Evolutionary conservation across 2,113 vertebrate species (phyloP).

Genomic region (Asarcornis scutulata): DNA sequence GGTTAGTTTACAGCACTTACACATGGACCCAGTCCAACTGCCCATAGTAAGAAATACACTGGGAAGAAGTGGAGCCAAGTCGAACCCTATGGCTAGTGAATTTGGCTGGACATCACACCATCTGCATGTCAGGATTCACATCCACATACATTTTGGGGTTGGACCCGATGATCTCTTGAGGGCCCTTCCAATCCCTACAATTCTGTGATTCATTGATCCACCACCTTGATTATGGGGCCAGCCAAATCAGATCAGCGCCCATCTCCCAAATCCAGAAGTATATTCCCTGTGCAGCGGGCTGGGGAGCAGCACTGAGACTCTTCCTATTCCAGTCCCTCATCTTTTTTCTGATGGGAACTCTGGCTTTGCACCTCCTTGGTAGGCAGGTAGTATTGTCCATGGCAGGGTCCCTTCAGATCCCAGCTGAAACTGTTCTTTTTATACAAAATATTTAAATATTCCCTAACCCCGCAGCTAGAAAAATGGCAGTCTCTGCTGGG

Average conservation of each 20-base stretch:
- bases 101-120: neutral
- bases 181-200: too few species aligned
- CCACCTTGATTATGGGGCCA: neutral
- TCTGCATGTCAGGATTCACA: neutral
- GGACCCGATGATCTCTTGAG: too few species aligned
- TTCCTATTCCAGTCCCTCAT: neutral
- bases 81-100: neutral
- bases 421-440: neutral
- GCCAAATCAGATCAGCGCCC: neutral
- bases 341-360: neutral
- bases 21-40: neutral
- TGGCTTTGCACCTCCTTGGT: neutral
- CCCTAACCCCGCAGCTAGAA: neutral
- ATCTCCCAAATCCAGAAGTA: neutral
- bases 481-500: neutral
- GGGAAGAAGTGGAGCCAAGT: neutral
- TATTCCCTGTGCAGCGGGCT: neutral
- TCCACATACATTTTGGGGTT: neutral
- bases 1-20: neutral
- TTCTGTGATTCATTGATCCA: too few species aligned
- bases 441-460: neutral
- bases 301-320: neutral
- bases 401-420: neutral
- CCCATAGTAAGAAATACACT: neutral
- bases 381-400: neutral